Conservation (phyloP, 1,140 invertebrate species). For the Rhopalosiphum maidis region DNA sequence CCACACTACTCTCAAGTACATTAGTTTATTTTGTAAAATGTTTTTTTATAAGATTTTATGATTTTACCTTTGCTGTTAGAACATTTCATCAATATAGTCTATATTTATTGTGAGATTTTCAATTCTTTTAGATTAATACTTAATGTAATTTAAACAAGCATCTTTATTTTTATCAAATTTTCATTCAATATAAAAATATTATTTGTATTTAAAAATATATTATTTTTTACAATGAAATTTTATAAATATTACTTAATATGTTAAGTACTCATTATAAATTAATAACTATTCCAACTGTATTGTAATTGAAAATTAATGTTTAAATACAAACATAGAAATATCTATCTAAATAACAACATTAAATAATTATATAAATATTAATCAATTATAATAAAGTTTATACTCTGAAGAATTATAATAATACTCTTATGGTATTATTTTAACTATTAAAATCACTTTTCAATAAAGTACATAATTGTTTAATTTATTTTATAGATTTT, state of each 20-base stretch:
- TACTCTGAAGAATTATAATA: too few relatives aligned
- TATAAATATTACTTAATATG: too few relatives aligned
- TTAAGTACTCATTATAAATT: background rate
- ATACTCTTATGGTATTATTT: too few relatives aligned
- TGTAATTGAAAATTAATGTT: background rate
- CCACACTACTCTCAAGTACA: too few relatives aligned
- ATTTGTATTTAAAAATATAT: too few relatives aligned
- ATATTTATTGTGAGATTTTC: background rate
- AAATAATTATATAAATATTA: background rate
- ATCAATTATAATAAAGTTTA: background rate
- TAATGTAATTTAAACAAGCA: too few relatives aligned
- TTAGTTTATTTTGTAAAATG: background rate
- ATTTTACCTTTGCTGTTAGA: background rate
- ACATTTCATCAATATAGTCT: background rate
- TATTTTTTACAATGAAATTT: too few relatives aligned
- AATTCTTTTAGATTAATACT: too few relatives aligned
- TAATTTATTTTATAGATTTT: background rate
- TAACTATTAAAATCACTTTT: too few relatives aligned
- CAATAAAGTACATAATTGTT: background rate
- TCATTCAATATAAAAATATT: too few relatives aligned
- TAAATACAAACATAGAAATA: background rate
- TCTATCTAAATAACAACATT: background rate
- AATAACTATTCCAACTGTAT: background rate
- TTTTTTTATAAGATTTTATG: background rate
- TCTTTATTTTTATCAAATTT: too few relatives aligned